Evolutionary conservation across 2,113 vertebrate species (phyloP).

Genomic region (Phodopus roborovskii): DNA sequence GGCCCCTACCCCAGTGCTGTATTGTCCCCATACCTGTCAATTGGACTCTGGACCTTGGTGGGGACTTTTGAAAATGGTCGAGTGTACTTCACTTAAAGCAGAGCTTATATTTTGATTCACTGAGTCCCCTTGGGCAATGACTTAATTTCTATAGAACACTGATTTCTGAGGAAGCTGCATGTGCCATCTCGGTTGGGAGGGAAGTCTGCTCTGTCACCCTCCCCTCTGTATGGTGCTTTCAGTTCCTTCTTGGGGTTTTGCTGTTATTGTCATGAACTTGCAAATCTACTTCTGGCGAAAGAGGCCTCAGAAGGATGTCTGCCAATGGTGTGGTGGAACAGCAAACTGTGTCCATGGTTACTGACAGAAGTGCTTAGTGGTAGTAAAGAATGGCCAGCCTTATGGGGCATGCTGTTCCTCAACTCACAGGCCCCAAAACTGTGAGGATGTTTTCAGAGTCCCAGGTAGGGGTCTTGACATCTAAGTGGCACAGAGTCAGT

Average conservation of each 20-base stretch:
- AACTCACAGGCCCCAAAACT: neutral
- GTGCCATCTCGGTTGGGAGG: slow-evolving; percentile 8
- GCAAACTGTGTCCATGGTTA: neutral
- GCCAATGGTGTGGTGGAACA: neutral
- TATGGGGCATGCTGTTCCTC: neutral
- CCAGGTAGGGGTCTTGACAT: neutral
- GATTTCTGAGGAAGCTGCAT: slow-evolving; percentile 52
- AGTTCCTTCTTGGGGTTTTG: slow-evolving; percentile 71
- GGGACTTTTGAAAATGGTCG: slow-evolving; percentile 55
- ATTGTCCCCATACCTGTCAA: neutral
- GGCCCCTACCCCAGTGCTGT: rapidly evolving
- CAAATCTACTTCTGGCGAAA: slow-evolving; percentile 45
- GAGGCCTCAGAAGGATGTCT: slow-evolving; percentile 2
- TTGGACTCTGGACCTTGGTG: neutral
- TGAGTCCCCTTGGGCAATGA: slow-evolving; percentile 9
- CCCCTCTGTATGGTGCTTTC: slow-evolving; percentile 54
- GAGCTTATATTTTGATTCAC: slow-evolving; percentile 52
- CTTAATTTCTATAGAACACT: slow-evolving; percentile 68
- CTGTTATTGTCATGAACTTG: slow-evolving; percentile 14
- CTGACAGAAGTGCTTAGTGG: neutral
- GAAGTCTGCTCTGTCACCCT: slow-evolving; percentile 45
- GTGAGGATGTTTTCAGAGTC: neutral
- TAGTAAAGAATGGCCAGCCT: neutral
- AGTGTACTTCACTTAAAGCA: slow-evolving; percentile 31
- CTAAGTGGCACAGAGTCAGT: neutral